phyloP scores from a whole-genome alignment of 2,797 vertebrate genomes.

The Rhinophrynus dorsalis region DNA sequence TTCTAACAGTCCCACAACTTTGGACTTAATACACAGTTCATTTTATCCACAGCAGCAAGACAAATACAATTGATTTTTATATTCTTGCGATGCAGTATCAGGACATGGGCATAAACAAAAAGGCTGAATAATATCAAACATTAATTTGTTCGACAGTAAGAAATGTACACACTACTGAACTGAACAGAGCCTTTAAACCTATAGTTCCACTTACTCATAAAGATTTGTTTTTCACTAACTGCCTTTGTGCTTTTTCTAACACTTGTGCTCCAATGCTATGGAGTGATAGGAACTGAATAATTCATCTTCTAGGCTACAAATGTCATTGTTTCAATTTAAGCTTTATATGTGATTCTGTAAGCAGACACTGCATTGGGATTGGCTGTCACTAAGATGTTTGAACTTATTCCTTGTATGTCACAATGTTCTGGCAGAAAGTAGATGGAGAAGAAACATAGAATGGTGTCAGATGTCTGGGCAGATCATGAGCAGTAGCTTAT shows the following conservation, averaged over 20 bases:
- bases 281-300: slow-evolving; percentile 33
- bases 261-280: not conserved
- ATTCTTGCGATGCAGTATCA: not conserved
- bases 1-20: too few relatives aligned
- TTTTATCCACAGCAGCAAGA: too few relatives aligned
- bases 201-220: slow-evolving; percentile 13
- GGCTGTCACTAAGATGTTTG: slow-evolving; percentile 90
- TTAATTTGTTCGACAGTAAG: not conserved
- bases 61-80: too few relatives aligned
- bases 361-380: slow-evolving; percentile 91
- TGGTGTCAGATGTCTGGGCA: slow-evolving; percentile 84
- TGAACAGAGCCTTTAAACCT: slow-evolving; percentile 6
- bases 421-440: slow-evolving; percentile 86
- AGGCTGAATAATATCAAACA: not conserved
- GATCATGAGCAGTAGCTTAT: slow-evolving; percentile 85
- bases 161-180: not conserved
- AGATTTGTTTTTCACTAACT: slow-evolving; percentile 13
- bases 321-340: slow-evolving; percentile 71
- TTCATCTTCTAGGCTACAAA: slow-evolving; percentile 35
- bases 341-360: slow-evolving; percentile 90
- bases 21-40: too few relatives aligned
- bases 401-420: slow-evolving; percentile 93
- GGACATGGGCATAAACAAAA: not conserved
- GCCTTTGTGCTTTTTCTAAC: slow-evolving; percentile 20
- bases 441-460: slow-evolving; percentile 77